These are phyloP conservation scores for Ferrisia virgata DNA, from an alignment of 2,888 invertebrate species.

Conservation along the genomic window DNA sequence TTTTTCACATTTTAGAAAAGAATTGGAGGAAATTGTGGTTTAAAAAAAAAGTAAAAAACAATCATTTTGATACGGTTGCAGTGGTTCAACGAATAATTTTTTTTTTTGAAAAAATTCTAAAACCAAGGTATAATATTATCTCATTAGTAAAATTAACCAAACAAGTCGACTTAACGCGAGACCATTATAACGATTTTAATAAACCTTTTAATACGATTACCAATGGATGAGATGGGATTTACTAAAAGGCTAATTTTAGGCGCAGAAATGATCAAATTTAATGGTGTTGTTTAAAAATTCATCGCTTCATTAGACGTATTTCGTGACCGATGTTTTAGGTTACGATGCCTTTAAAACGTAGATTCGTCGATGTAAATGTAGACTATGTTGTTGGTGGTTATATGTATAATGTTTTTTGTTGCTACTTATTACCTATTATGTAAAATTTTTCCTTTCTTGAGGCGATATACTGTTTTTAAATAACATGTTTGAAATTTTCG, in stretches of 20 bases:
- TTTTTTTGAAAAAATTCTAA: not conserved
- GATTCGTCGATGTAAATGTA: too few species aligned
- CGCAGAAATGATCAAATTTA: not conserved
- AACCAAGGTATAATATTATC: not conserved
- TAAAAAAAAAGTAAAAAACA: too few species aligned
- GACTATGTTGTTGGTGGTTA: not conserved
- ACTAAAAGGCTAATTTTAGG: not conserved
- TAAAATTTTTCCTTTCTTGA: not conserved
- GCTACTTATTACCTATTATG: not conserved
- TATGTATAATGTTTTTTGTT: too few species aligned
- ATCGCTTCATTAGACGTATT: not conserved
- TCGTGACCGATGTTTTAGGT: not conserved
- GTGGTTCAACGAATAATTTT: not conserved
- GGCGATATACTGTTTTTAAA: not conserved
- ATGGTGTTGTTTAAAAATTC: not conserved
- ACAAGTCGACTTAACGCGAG: not conserved
- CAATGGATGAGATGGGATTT: constrained; percentile 7
- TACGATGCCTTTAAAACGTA: not conserved
- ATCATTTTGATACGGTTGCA: too few species aligned
- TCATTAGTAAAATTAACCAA: not conserved
- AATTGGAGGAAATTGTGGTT: too few species aligned
- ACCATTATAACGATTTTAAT: not conserved
- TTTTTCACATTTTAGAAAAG: too few species aligned
- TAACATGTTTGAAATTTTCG: not conserved
- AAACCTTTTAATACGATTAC: not conserved